Base-by-base conservation (phyloP, 2,797 vertebrate species). In the Spinus olivaceus region DNA sequence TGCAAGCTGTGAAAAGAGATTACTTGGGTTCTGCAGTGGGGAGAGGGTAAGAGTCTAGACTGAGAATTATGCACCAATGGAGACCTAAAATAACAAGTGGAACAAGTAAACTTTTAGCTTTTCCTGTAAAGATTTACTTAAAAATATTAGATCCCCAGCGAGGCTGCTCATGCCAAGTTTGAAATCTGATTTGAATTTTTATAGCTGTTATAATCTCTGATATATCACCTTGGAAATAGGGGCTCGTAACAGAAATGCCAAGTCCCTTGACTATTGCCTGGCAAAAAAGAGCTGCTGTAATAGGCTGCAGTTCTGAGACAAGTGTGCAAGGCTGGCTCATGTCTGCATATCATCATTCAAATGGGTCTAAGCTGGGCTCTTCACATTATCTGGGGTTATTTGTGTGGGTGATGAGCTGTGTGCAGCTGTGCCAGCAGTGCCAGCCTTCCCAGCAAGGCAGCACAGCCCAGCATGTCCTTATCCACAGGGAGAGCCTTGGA, bases 121-220 rank as follows among this genome's bases (percentile, higher is more conserved):
- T 91, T 87, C 65, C 30, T 89, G 63, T 59, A 64, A 86, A 86
- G 60, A 71, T 82, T 93, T 92, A 70, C 82, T 91, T 88, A 17
- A 94, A 94, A 88, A 49, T 88, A 91, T 37, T 77, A 84, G 77
- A 49, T 80, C 80, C 53, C 78, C 79, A 60, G 73, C 0, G 32
- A 88, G 70, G 54, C 54, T 27, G 56, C 37, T 88, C 23, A 33
- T 91, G 80, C 70, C 77, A 84, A 67, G 28, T 92, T 88, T 73
- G 72, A 94, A 89, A 72, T 95, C 84, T 83, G 60, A 95, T 95
- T 89, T 88, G 81, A 94, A 88, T 93, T 93, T 95, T 96, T 94
- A 95, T 92, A 71, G 87, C 92, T 85, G 66, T 92, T 94, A 41
- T 81, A 94, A 93, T 91, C 69, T 73, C 66, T 84, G 90, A 91